Conservation (phyloP, 2,888 invertebrate genomes). For the Chydorus sphaericus region DNA sequence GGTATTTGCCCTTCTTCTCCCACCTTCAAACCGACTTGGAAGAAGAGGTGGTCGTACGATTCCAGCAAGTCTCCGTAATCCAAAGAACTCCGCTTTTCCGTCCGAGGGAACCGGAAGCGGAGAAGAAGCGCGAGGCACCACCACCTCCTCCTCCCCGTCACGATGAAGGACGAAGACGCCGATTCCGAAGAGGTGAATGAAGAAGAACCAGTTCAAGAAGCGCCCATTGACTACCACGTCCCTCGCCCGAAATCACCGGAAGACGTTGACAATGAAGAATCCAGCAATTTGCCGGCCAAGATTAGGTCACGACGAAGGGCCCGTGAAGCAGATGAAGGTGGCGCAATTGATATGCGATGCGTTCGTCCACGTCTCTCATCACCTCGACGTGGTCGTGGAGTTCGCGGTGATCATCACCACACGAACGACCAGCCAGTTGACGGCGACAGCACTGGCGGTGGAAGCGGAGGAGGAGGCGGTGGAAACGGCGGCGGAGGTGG, state of each 20-base stretch:
- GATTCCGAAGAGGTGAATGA: conserved; percentile 27
- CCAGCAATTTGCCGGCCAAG: background rate
- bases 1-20: conserved; percentile 14
- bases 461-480: conserved; percentile 23
- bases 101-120: conserved; percentile 19
- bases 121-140: conserved; percentile 17
- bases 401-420: background rate
- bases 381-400: background rate
- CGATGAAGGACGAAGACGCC: background rate
- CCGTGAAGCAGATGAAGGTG: conserved; percentile 10
- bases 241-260: conserved; percentile 38
- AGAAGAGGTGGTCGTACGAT: conserved; percentile 12
- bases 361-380: conserved; percentile 28
- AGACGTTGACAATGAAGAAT: background rate
- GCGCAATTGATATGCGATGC: conserved; percentile 18
- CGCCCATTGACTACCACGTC: conserved; percentile 76
- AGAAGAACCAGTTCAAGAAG: conserved; percentile 52
- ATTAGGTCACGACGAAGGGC: conserved; percentile 1
- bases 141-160: conserved; percentile 30
- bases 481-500: conserved; percentile 15
- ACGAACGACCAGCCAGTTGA: background rate
- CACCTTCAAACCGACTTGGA: conserved; percentile 7
- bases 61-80: conserved; percentile 52
- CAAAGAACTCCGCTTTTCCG: conserved; percentile 50
- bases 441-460: conserved; percentile 25